Base-by-base conservation (phyloP, 1,140 invertebrate species). In the Achatina immaculata region DNA sequence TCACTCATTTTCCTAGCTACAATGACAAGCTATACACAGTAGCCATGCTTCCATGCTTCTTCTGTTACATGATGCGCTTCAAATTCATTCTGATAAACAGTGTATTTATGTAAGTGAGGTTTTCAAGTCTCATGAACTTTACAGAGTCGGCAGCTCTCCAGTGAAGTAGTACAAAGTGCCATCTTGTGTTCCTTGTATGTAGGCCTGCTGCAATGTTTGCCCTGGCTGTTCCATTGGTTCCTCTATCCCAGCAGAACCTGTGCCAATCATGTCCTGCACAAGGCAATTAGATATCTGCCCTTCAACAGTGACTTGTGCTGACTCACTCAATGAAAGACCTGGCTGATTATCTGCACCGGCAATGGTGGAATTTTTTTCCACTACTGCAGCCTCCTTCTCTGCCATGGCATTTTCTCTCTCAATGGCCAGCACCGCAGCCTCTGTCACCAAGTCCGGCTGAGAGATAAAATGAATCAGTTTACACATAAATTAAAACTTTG, bases 231-330 rank as follows among this genome's bases (percentile, higher is more conserved):
- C 74, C 24, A 77, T 4, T 28, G 48, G 51, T 21, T 34, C 55
- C 34, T 77, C 74, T 31, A 51, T 36, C 9, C 9, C 48, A 3
- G 74, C 4, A 28, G 55, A 28, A 28, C 36, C 72, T 24, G 76
- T 51, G 19, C 77, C 72, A 43, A 82, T 82, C 38, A 86, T 81
- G 4, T 83, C 81, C 48, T 81, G 80, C 7, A 83, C 83, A 24
- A 83, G 66, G 58, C 24, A 43, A n/a, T 45, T 42, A 21, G 48
- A 40, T 36, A 51, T 55, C 28, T 75, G 58, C 38, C 71, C 77
- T 34, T 73, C 58, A 74, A 69, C 45, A 71, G 69, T 24, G 45
- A 71, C 43, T 55, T 48, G 11, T 55, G 68, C 51, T 45, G 42
- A 45, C 38, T 45, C 68, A 24, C 42, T 45, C 16, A 34, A 42